Percentiles rank a stretch among this genome's conserved stretches.
These are phyloP conservation scores for Intellagama lesueurii DNA, from an alignment of 2,797 vertebrate species.

Conservation along the genomic window DNA sequence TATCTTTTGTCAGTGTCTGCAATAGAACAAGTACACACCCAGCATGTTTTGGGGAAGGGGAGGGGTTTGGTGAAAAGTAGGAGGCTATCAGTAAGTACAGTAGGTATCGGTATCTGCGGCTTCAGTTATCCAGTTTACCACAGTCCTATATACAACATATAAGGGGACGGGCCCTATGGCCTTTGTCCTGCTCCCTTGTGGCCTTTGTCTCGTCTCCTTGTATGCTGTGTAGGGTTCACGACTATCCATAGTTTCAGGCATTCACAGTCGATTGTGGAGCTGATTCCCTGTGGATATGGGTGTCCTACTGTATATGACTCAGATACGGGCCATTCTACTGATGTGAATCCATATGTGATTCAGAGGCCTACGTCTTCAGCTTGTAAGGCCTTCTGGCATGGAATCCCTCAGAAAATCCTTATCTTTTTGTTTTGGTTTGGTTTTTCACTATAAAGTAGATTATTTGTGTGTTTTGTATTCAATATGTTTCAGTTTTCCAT, in stretches of 20 bases:
- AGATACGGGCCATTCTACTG: background rate
- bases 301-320: too few species aligned
- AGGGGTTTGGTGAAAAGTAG: background rate
- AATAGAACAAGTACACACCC: background rate
- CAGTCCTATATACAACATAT: too few species aligned
- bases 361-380: background rate
- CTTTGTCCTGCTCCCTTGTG: too few species aligned
- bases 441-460: background rate
- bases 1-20: background rate
- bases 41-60: background rate
- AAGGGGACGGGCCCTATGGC: too few species aligned
- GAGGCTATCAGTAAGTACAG: background rate
- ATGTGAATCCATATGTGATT: background rate
- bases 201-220: too few species aligned
- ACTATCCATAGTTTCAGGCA: too few species aligned
- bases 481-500: background rate
- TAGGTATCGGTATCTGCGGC: too few species aligned
- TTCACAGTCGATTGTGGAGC: too few species aligned
- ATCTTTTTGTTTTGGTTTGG: background rate
- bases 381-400: background rate
- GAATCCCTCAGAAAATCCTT: background rate
- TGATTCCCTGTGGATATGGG: too few species aligned
- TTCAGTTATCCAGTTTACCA: too few species aligned
- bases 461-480: background rate
- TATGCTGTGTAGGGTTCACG: too few species aligned